Conservation (phyloP, 2,113 vertebrate genomes). For the Phaetusa simplex region DNA sequence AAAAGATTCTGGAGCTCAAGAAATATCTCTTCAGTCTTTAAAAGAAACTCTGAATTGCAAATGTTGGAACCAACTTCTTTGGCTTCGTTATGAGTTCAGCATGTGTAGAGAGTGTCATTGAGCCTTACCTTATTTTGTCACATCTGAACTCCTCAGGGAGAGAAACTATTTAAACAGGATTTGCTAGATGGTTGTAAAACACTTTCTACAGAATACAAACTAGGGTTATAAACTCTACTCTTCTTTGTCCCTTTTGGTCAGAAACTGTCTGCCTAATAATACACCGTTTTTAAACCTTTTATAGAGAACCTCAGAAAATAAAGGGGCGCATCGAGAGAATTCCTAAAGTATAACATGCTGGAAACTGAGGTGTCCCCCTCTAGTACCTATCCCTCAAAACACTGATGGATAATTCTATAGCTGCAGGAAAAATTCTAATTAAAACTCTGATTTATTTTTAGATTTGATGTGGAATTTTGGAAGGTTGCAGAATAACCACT, state of each 20-base stretch:
- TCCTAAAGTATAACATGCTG: neutral
- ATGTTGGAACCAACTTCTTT: neutral
- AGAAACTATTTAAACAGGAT: neutral
- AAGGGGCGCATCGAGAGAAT: neutral
- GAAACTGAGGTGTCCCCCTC: neutral
- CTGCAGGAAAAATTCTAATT: neutral
- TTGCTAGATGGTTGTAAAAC: neutral
- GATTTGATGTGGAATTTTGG: neutral
- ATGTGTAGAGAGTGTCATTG: neutral
- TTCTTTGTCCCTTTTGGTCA: neutral
- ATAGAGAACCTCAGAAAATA: neutral
- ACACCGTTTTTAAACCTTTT: neutral
- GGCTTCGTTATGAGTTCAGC: neutral
- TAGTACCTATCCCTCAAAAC: neutral
- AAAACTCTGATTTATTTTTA: neutral
- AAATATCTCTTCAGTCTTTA: neutral
- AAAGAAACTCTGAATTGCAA: neutral
- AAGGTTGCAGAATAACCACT: neutral
- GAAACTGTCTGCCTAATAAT: neutral
- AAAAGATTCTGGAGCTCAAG: neutral
- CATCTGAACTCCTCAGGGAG: neutral
- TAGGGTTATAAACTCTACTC: neutral
- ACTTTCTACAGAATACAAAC: neutral
- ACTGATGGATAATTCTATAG: neutral
- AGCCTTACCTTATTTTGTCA: neutral